Evolutionary conservation across 2,888 invertebrate species (phyloP).

Genomic region (Xanthorhoe spadicearia): DNA sequence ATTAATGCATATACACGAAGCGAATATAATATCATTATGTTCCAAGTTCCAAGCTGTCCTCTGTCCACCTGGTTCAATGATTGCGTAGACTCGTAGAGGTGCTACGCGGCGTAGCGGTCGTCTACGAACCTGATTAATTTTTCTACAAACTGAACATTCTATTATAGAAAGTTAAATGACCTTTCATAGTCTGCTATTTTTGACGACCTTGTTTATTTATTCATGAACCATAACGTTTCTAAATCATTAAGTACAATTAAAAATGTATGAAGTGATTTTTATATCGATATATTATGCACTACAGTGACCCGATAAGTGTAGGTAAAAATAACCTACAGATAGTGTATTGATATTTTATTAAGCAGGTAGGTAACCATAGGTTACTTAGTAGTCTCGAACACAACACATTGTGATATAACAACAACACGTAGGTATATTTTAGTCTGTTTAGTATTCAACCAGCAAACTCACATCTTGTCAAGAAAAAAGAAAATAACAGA

Average conservation of each 20-base stretch:
- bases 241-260: too few relatives aligned
- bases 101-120: background rate
- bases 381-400: background rate
- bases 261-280: too few relatives aligned
- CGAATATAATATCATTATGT: too few relatives aligned
- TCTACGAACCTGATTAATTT: background rate
- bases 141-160: background rate
- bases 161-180: background rate
- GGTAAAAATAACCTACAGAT: too few relatives aligned
- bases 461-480: background rate
- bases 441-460: background rate
- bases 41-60: too few relatives aligned
- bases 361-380: background rate
- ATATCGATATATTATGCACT: too few relatives aligned
- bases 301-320: too few relatives aligned
- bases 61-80: too few relatives aligned
- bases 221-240: too few relatives aligned
- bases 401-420: background rate
- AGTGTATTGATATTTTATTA: background rate
- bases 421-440: background rate
- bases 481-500: background rate
- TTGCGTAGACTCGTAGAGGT: background rate
- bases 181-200: background rate
- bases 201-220: too few relatives aligned
- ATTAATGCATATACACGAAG: too few relatives aligned